Evolutionary conservation across 2,888 invertebrate species (phyloP), one percentile per base, ranked within the genome.

Genomic region (Lymantria monacha): DNA sequence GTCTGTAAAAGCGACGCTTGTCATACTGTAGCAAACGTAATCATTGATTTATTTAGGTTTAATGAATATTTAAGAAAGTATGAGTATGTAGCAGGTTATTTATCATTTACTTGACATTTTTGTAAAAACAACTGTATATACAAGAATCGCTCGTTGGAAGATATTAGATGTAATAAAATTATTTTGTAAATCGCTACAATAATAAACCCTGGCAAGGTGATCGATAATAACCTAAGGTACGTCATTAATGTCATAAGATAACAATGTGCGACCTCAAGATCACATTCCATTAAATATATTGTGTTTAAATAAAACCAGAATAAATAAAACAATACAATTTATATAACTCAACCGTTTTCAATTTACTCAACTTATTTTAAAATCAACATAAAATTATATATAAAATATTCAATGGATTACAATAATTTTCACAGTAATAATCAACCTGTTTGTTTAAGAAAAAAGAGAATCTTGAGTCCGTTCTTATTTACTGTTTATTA

Each of bases 271-370:
- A 45, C 45, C 37, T 22, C 15, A 22, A 10, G 14, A 37, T 37
- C 10, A 36, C 36, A 37, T 45, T 45, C n/a, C 12, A 14, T 13
- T 30, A 43, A 44, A 41, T 12, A 45, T 42, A 46, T 42, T 46
- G 46, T 40, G 46, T 49, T 42, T 49, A 12, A 44, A 14, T 41
- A 44, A 44, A 55, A 55, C 40, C 44, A 46, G 44, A 44, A 14
- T 41, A 46, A 42, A 42, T 55, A 55, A n/a, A 56, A 53, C 52
- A 51, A 62, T 54, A 53, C 52, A 51, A 62, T 54, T 51, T 63
- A 51, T 42, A 7, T 3, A 3, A 11, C 30, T 14, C 38, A 55
- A 54, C 43, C 47, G 15, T 51, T 53, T 63, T 55, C 45, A 45
- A 58, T 64, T 52, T 62, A 47, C 37, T 49, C 44, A 53, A 55